These are phyloP conservation scores for Amniataba percoides DNA, from an alignment of 2,797 vertebrate genomes.

Conservation along the genomic window DNA sequence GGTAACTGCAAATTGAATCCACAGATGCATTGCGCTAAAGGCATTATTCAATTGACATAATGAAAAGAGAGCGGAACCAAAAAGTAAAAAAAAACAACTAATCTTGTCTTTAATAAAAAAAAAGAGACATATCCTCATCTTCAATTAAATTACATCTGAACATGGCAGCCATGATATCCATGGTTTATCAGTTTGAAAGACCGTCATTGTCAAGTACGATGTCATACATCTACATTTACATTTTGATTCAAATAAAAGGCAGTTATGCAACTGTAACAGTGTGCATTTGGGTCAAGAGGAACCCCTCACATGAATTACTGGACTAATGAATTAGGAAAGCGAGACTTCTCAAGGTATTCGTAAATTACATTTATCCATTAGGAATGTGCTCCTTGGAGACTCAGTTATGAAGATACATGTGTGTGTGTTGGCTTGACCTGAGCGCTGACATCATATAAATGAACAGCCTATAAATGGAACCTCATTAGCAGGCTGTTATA, in stretches of 20 bases:
- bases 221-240: background rate
- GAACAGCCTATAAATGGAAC: slow-evolving; percentile 81
- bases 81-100: background rate
- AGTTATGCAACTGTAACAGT: slow-evolving; percentile 39
- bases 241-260: slow-evolving; percentile 26
- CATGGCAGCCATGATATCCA: background rate
- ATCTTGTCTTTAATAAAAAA: background rate
- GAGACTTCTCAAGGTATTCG: slow-evolving; percentile 60
- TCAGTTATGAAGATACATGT: slow-evolving; percentile 16
- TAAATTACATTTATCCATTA: slow-evolving; percentile 65
- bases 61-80: background rate
- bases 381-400: slow-evolving; percentile 55
- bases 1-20: background rate
- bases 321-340: slow-evolving; percentile 46
- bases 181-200: background rate
- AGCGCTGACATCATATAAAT: slow-evolving; percentile 81
- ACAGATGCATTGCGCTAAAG: background rate
- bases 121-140: background rate
- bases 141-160: background rate
- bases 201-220: slow-evolving; percentile 1
- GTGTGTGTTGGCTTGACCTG: slow-evolving; percentile 70
- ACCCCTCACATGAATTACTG: slow-evolving; percentile 51
- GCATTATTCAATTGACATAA: background rate
- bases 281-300: slow-evolving; percentile 62
- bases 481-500: slow-evolving; percentile 80